Base-by-base conservation (phyloP, 1,140 invertebrate species). In the Scaptomyza pallida region DNA sequence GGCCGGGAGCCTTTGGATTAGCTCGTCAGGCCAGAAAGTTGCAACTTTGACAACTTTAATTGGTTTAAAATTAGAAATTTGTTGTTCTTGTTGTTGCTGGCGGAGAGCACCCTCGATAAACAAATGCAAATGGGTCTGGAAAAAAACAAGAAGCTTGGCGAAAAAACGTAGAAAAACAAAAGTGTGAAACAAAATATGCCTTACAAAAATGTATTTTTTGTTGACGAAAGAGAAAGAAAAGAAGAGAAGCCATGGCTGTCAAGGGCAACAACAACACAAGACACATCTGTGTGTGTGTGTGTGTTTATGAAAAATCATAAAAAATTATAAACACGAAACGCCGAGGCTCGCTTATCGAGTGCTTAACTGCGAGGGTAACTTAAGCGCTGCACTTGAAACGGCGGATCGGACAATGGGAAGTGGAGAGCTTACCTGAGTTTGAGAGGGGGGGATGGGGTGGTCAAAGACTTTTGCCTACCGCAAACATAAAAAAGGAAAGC, bases 1-100 rank as follows among this genome's bases (percentile, higher is more conserved):
- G 10, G 35, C 16, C 75, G 52, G 61, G 59, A 44, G 1, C 5
- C 61, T 57, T 51, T 16, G 78, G 64, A 85, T 86, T 85, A 85
- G 81, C 65, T 81, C 61, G 48, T 80, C 76, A 59, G 57, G 57
- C 33, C 21, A 19, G 30, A 61, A 75, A 77, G 48, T 62, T 65
- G 69, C 68, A 81, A 81, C 69, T 86, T 86, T 81, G 69, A 75
- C 74, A 81, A 86, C 82, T 86, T 86, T 81, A 86, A 86, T 86
- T 81, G 73, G 73, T 81, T 86, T 86, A 81, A 86, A 86, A 86
- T 86, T 86, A 81, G 59, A 86, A 74, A 71, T n/a, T 35, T 35
- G 12, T 12, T 35, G 2, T 30, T 30, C 6, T 70, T 71, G 45
- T 51, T 43, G 37, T 50, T 41, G 45, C 26, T 60, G 1, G 55